Percentiles rank a stretch among this genome's conserved stretches.
phyloP scores from a whole-genome alignment of 2,888 invertebrate species.

The Nycteola revayana region DNA sequence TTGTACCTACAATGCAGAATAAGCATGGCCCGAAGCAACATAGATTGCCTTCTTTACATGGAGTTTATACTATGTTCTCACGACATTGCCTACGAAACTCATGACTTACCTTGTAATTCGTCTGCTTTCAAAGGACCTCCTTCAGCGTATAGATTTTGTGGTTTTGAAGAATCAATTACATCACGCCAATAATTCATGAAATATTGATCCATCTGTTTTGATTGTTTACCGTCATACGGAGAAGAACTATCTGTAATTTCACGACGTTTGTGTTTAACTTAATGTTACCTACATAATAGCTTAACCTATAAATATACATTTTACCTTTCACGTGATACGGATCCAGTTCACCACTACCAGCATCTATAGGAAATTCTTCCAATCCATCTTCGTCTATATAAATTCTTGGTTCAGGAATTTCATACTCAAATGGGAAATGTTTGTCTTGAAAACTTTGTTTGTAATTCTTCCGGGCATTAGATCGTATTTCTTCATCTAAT shows the following conservation, averaged over 20 bases:
- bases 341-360: slow-evolving; percentile 69
- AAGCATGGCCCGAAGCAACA: slow-evolving; percentile 62
- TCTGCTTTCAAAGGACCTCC: slow-evolving; percentile 68
- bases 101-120: slow-evolving; percentile 60
- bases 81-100: slow-evolving; percentile 6
- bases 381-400: slow-evolving; percentile 79
- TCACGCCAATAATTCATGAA: slow-evolving; percentile 68
- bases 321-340: slow-evolving; percentile 61
- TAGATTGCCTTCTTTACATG: slow-evolving; percentile 48
- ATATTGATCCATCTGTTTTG: slow-evolving; percentile 66
- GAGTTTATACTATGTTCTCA: slow-evolving; percentile 25
- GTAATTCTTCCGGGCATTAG: slow-evolving; percentile 71
- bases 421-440: slow-evolving; percentile 75
- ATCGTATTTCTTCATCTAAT: slow-evolving; percentile 67
- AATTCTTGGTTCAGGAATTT: slow-evolving; percentile 79
- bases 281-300: neutral
- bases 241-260: slow-evolving; percentile 34
- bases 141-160: slow-evolving; percentile 61
- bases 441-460: slow-evolving; percentile 72
- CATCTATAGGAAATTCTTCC: slow-evolving; percentile 65
- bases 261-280: neutral
- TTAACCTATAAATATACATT: neutral
- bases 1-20: slow-evolving; percentile 58
- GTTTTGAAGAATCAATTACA: slow-evolving; percentile 57
- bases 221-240: slow-evolving; percentile 42